phyloP scores from a whole-genome alignment of 2,797 vertebrate genomes.

The Karalla daura region DNA sequence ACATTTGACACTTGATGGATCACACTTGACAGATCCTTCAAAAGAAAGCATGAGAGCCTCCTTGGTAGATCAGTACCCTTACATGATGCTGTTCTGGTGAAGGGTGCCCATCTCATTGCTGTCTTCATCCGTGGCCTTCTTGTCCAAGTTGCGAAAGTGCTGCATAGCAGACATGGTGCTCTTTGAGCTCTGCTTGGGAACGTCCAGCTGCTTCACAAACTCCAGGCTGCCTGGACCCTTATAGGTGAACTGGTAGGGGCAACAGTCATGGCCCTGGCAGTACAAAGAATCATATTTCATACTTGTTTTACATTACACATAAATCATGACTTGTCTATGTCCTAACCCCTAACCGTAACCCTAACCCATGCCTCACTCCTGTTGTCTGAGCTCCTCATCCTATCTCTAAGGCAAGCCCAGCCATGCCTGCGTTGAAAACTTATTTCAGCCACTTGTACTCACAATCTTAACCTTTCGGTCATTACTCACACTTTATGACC shows the following conservation, averaged over 20 bases:
- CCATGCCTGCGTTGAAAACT: no score
- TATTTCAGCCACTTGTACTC: no score
- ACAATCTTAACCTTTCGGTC: no score
- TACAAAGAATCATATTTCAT: neutral
- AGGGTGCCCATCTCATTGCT: constrained; percentile 69
- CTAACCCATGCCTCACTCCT: no score
- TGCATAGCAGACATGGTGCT: constrained; percentile 83
- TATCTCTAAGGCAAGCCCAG: no score
- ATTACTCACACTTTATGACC: no score
- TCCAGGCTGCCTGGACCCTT: constrained; percentile 72
- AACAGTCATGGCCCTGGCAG: constrained; percentile 85
- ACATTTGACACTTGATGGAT: no score
- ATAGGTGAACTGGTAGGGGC: constrained; percentile 84
- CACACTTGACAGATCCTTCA: neutral
- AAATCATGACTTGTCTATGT: no score
- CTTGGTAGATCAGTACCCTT: constrained; percentile 10
- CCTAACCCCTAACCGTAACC: no score
- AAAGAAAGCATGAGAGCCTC: neutral
- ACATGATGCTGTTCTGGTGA: constrained; percentile 88
- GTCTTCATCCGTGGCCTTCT: constrained; percentile 81
- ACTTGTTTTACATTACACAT: no score
- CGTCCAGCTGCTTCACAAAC: constrained; percentile 83
- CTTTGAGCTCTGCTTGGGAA: constrained; percentile 81
- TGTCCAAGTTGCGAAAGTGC: constrained; percentile 87
- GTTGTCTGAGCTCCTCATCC: no score